phyloP scores from a whole-genome alignment of 2,888 invertebrate species.

The Conomelus anceps region DNA sequence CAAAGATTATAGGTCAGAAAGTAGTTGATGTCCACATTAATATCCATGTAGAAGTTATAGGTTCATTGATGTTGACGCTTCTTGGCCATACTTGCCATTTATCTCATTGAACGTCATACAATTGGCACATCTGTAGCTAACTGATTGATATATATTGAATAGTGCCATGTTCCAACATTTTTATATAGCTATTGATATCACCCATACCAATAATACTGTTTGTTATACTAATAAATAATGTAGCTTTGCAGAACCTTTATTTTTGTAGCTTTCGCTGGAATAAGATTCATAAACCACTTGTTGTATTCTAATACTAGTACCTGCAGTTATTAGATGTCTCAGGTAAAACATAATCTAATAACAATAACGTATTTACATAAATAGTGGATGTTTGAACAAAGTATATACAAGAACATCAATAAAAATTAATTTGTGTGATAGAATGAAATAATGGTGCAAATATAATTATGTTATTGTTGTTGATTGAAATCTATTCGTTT shows the following conservation, averaged over 20 bases:
- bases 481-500: neutral
- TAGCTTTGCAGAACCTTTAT: neutral
- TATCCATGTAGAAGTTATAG: neutral
- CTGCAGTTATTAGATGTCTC: constrained; percentile 9
- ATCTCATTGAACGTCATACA: neutral
- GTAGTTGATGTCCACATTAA: neutral
- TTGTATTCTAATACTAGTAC: neutral
- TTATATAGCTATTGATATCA: neutral
- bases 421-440: neutral
- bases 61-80: neutral
- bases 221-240: neutral
- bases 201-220: neutral
- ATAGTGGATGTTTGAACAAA: neutral
- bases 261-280: neutral
- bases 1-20: neutral
- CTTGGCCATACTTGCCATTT: neutral
- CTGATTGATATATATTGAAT: neutral
- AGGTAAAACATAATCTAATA: neutral
- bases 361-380: neutral
- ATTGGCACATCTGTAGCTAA: neutral
- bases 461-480: neutral
- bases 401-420: neutral
- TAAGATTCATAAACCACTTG: neutral
- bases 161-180: neutral
- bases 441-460: neutral